Base-by-base conservation (phyloP, 1,140 invertebrate genomes). In the Leptestheria dahalacensis region DNA sequence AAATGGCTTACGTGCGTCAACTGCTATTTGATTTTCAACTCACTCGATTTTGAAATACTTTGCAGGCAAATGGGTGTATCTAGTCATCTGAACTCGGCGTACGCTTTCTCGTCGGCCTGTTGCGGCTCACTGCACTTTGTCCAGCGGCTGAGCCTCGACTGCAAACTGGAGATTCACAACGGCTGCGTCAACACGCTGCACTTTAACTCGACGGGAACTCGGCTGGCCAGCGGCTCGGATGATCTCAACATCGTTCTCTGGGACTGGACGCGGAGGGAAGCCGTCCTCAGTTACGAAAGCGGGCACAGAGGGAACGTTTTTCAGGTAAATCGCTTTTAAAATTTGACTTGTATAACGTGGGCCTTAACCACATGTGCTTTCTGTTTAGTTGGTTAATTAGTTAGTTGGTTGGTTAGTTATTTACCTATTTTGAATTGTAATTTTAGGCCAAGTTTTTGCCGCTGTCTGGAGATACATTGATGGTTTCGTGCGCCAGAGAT, bases 151-250 rank as follows among this genome's bases (percentile, higher is more conserved):
- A 79, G 91, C 68, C 74, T 91, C 28, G 79, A 85, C 71, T 80
- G 83, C 64, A 82, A 83, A 68, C 74, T 97, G 66, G 79, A 84
- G 29, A 79, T 80, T 63, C 91, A 96, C 74, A 73, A 75, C 66
- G 91, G 91, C 48, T 95, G 92, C 77, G 91, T 96, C 10, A 96
- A 96, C 77, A 82, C 86, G 49, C 77, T 97, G 46, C 84, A 89
- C 74, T 97, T 96, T 71, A 92, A 92, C 74, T 78, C 79, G 53
- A 66, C 73, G 75, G 88, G 88, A 41, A 80, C 81, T 49, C 72
- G 85, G 49, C 70, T 95, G 53, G 87, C 82, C 0, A 91, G 88
- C 70, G 90, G 88, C 3, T 95, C 91, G 0, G 91, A 97, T 77
- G 93, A 97, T 75, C 78, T 84, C 10, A 77, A 80, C 48, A 79